phyloP scores from a whole-genome alignment of 2,797 vertebrate genomes.

The Clangula hyemalis region DNA sequence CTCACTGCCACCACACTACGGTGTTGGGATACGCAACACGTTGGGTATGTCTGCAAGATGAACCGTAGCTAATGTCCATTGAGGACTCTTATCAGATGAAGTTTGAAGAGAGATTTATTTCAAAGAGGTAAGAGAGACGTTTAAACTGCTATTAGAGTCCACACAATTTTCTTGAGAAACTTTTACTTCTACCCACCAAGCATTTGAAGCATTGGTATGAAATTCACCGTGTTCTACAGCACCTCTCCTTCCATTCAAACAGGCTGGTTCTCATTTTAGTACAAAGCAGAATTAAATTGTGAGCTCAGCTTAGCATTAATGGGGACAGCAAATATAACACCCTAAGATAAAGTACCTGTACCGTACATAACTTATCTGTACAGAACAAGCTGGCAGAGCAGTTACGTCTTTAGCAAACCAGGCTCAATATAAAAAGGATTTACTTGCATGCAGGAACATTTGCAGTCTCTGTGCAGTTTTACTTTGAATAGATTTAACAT shows the following conservation, averaged over 20 bases:
- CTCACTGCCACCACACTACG: neutral
- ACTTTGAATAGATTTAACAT: constrained; percentile 69
- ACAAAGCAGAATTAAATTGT: constrained; percentile 43
- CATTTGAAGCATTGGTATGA: neutral
- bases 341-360: constrained; percentile 2
- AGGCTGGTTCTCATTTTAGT: neutral
- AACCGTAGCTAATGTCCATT: neutral
- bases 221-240: neutral
- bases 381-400: constrained; percentile 54
- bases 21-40: neutral
- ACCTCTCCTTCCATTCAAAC: neutral
- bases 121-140: neutral
- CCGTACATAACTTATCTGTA: constrained; percentile 50
- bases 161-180: neutral
- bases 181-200: neutral
- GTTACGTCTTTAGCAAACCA: constrained; percentile 34
- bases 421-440: constrained; percentile 67
- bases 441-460: constrained; percentile 50
- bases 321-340: constrained; percentile 12
- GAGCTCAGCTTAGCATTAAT: constrained; percentile 30
- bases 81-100: neutral
- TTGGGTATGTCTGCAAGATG: neutral
- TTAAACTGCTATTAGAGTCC: neutral
- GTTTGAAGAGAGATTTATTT: neutral
- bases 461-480: constrained; percentile 46